Conservation (phyloP, 2,888 invertebrate genomes). For the Cheilosia vernalis region DNA sequence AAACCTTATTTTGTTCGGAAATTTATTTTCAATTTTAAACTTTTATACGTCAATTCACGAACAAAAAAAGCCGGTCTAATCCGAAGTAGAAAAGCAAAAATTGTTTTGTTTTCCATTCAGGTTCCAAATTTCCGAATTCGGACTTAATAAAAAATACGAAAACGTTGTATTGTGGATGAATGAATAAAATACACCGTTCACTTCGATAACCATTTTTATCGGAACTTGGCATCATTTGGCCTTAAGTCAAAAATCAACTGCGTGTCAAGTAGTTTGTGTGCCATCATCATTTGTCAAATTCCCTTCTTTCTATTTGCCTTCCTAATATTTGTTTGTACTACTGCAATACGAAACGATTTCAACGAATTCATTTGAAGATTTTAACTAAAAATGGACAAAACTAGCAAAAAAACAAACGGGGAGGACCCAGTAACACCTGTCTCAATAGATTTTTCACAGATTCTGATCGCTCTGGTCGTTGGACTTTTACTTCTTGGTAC, state of each 20-base stretch:
- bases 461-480: conserved; percentile 79
- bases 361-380: conserved; percentile 24
- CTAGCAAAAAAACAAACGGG: conserved; percentile 76
- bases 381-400: conserved; percentile 79
- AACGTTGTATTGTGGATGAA: too few species aligned
- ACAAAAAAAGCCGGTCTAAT: too few species aligned
- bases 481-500: conserved; percentile 80
- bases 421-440: conserved; percentile 78
- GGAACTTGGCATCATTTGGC: conserved; percentile 53
- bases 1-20: too few species aligned
- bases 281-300: conserved; percentile 62
- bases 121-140: too few species aligned
- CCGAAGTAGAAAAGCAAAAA: too few species aligned
- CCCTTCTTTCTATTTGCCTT: conserved; percentile 48
- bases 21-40: too few species aligned
- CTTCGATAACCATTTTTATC: neutral
- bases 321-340: conserved; percentile 39
- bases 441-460: conserved; percentile 78
- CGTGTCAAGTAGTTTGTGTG: conserved; percentile 70
- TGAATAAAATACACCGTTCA: too few species aligned
- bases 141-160: too few species aligned
- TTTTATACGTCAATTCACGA: too few species aligned
- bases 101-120: too few species aligned
- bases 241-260: conserved; percentile 55
- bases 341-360: neutral